Evolutionary conservation across 2,888 invertebrate species (phyloP), one percentile per base, ranked within the genome.

Genomic region (Mesodorylaimus sp.): DNA sequence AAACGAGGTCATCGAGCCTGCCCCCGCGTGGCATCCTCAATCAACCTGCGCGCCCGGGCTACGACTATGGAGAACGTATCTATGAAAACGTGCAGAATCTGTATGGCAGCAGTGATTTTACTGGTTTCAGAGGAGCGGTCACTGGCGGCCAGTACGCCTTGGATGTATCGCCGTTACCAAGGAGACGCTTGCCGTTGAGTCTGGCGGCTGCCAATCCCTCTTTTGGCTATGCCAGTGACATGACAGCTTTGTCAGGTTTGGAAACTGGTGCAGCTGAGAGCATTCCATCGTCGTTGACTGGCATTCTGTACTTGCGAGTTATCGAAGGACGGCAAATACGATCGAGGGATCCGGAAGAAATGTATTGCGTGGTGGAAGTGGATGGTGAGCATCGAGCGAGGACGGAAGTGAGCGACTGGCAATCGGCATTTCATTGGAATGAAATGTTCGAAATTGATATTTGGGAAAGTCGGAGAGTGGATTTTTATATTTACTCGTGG

Each of bases 401-500:
- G 51, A 93, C 91, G 26, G 91, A 25, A 63, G 89, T 93, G 28
- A 78, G 91, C 50, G 89, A 88, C 1, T 89, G 89, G 2, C 91
- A 91, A 67, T 76, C 91, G 45, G 86, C 88, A 66, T 95, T 93
- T 68, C 91, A 95, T 70, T 97, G 97, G 97, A 91, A 95, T 66
- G 97, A 97, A 68, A 87, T 88, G 19, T 97, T 97, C 66, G 95
- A 97, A 67, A 73, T 97, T 61, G 95, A 97, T 66, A 74, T 95
- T 54, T 87, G 91, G 41, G 83, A 86, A 63, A 89, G 89, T 64
- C 79, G 84, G 60, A 88, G 93, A 68, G 74, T 95, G 57, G 91
- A 95, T 65, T 81, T 97, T 57, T 76, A 95, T 57, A 87, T 97
- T 47, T 97, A 97, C 71, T 91, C 89, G 5, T 97, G 97, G 97